Base-by-base conservation (phyloP, 30 jellyfish, hydroid and myxozoan species). In the Chironex yamaguchii region DNA sequence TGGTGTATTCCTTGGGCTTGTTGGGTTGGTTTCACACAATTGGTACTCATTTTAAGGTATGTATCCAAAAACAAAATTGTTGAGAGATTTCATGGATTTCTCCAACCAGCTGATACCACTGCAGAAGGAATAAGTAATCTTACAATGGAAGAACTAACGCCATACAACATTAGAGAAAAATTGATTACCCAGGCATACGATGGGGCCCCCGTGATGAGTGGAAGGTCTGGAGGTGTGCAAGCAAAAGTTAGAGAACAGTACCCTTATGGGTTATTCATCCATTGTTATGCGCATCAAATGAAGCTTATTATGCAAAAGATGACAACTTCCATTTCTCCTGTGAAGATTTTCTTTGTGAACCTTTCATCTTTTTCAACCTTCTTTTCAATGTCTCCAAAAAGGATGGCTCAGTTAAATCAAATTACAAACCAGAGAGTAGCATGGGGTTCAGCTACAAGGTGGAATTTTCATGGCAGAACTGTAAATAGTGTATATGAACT, bases 261-360 rank as follows among this genome's bases (percentile, higher is more conserved):
- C 31, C 92, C 86, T 4, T 34, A 82, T 53, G 79, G 70, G 6
- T 68, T 34, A 23, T 82, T 23, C 69, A 86, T 82, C 9, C 78
- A 82, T 29, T 82, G 92, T 48, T 82, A 82, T 82, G 92, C 92
- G 23, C 87, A 82, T 33, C 87, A 82, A 52, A 73, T 62, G 31
- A 63, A 82, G 33, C 86, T 50, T 25, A 62, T 82, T 12, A 0
- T 82, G 42, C 86, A 82, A 28, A 65, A 68, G 63, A 79, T 26
- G 52, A 76, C 26, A 76, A 14, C 75, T 0, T n/a, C n/a, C n/a
- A n/a, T n/a, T n/a, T n/a, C n/a, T n/a, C n/a, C n/a, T n/a, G n/a
- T n/a, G n/a, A n/a, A n/a, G n/a, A n/a, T n/a, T n/a, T n/a, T n/a
- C n/a, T n/a, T 82, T 66, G 92, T 81, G 4, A 71, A 83, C 30